A percentile compares a stretch with the other conserved stretches of the same genome.
Evolutionary conservation across 2,888 invertebrate species (phyloP).

Genomic region (Drosophila multiciliata): DNA sequence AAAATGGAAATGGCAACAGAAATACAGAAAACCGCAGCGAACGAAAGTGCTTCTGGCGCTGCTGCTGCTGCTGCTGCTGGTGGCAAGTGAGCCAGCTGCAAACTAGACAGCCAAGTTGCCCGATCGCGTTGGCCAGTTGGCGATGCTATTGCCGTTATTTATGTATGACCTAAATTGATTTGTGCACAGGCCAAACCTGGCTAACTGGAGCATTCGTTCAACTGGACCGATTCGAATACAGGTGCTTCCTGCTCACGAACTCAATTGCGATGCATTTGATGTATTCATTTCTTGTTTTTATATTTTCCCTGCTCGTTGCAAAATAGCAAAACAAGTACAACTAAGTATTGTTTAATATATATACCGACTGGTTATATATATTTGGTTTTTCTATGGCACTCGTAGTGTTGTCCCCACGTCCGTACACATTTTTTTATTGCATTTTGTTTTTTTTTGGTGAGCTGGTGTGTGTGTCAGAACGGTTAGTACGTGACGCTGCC

Average conservation of each 20-base stretch:
- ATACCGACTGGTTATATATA: slow-evolving; percentile 34
- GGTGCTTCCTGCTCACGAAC: slow-evolving; percentile 55
- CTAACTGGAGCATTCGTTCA: slow-evolving; percentile 47
- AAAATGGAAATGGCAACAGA: slow-evolving; percentile 38
- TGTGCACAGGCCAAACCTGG: slow-evolving; percentile 44
- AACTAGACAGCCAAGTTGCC: slow-evolving; percentile 6
- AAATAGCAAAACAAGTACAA: slow-evolving; percentile 25
- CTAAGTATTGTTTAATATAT: slow-evolving; percentile 69
- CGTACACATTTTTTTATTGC: slow-evolving; percentile 46
- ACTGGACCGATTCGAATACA: slow-evolving; percentile 32
- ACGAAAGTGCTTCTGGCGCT: slow-evolving; percentile 59
- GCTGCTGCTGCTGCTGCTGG: slow-evolving; percentile 16
- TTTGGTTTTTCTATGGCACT: not conserved
- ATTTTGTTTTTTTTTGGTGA: slow-evolving; percentile 35
- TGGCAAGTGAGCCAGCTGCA: slow-evolving; percentile 47
- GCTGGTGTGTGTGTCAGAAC: slow-evolving; percentile 54
- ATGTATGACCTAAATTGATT: slow-evolving; percentile 51
- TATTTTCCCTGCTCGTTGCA: slow-evolving; percentile 23
- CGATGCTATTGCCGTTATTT: slow-evolving; percentile 26
- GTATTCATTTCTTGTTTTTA: slow-evolving; percentile 27
- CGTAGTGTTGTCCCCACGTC: slow-evolving; percentile 39
- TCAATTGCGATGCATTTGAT: slow-evolving; percentile 40
- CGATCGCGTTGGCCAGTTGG: slow-evolving; percentile 13
- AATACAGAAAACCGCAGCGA: slow-evolving; percentile 40
- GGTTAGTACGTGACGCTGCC: slow-evolving; percentile 56